phyloP scores from a whole-genome alignment of 1,140 invertebrate species.

The Drosophila lacteicornis region DNA sequence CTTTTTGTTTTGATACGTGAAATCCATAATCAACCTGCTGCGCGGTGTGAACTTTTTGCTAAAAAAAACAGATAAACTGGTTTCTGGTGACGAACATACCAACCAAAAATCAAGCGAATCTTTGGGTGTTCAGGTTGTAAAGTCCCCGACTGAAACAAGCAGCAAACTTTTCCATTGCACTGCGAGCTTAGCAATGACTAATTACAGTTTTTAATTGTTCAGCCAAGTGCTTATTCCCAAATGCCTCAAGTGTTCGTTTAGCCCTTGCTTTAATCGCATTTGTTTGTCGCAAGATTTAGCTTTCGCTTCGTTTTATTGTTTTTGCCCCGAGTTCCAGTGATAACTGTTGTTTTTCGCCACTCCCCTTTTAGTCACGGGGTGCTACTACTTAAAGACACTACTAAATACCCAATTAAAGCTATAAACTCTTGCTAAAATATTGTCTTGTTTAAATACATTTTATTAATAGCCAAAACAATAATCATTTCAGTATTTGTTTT shows the following conservation, averaged over 20 bases:
- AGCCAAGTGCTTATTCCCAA: slow-evolving; percentile 17
- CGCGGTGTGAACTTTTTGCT: slow-evolving; percentile 8
- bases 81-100: slow-evolving; percentile 9
- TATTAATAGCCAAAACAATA: not conserved
- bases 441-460: not conserved
- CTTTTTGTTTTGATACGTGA: slow-evolving; percentile 78
- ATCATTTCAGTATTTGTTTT: not conserved
- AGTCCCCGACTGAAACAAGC: slow-evolving; percentile 9
- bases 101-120: slow-evolving; percentile 10
- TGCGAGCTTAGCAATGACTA: slow-evolving; percentile 51
- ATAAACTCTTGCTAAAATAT: not conserved
- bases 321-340: slow-evolving; percentile 2
- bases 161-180: slow-evolving; percentile 39
- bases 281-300: slow-evolving; percentile 40
- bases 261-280: slow-evolving; percentile 44
- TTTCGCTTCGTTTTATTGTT: slow-evolving; percentile 31
- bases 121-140: slow-evolving; percentile 17
- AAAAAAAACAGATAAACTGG: slow-evolving; percentile 20
- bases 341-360: slow-evolving; percentile 23
- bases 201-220: slow-evolving; percentile 46
- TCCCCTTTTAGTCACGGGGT: not conserved
- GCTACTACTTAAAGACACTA: not conserved
- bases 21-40: slow-evolving; percentile 64
- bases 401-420: not conserved
- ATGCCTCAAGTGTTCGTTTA: slow-evolving; percentile 13